These are phyloP conservation scores for Varroa destructor DNA, from an alignment of 1,140 invertebrate species.

Conservation along the genomic window DNA sequence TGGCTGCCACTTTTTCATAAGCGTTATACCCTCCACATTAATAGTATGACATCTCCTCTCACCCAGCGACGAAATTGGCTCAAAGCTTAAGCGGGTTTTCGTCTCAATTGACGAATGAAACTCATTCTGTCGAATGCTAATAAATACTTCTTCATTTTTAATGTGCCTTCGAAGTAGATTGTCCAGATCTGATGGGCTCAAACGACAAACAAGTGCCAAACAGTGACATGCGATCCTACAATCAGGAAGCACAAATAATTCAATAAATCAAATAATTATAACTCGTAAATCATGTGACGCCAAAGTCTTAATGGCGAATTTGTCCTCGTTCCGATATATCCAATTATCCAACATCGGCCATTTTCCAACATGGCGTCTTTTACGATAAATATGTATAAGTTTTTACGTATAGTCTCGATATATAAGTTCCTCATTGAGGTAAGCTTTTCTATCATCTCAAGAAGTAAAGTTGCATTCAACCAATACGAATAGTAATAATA, in stretches of 20 bases:
- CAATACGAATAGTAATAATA: no score
- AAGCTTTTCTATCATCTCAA: no score
- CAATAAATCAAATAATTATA: no score
- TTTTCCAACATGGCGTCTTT: no score
- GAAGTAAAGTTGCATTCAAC: no score
- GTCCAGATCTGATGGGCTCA: conserved; percentile 6
- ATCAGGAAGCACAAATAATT: not conserved
- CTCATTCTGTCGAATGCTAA: not conserved
- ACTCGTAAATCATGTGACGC: no score
- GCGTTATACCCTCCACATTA: conserved; percentile 17
- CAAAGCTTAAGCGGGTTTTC: not conserved
- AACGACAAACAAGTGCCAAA: conserved; percentile 26
- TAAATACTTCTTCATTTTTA: not conserved
- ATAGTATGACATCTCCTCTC: conserved; percentile 18
- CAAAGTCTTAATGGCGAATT: no score
- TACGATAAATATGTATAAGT: no score
- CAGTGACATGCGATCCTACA: conserved; percentile 32
- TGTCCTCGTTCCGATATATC: no score
- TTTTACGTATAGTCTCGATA: no score
- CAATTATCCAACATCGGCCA: no score
- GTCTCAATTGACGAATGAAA: conserved; percentile 5
- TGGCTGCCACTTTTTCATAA: conserved; percentile 32
- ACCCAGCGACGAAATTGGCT: conserved; percentile 7
- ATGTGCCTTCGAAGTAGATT: not conserved
- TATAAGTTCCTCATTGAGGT: no score